phyloP scores from a whole-genome alignment of 2,888 invertebrate species.

The Drosophila neutralis region DNA sequence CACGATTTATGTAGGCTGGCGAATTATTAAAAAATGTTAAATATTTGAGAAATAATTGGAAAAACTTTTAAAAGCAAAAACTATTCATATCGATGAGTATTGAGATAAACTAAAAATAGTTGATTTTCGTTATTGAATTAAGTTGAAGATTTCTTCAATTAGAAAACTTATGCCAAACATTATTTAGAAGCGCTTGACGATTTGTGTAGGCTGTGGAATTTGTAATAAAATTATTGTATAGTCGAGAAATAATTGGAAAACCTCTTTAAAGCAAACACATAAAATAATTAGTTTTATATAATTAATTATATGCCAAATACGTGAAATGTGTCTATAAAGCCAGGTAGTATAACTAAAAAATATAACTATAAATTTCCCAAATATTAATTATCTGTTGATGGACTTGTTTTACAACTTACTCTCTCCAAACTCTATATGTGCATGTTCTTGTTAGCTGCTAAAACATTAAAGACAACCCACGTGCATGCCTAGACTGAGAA shows the following conservation, averaged over 20 bases:
- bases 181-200: neutral
- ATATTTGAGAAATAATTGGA: neutral
- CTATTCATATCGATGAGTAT: neutral
- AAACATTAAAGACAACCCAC: slow-evolving; percentile 45
- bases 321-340: neutral
- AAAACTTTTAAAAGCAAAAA: neutral
- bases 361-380: neutral
- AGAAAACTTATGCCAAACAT: neutral
- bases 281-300: neutral
- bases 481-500: slow-evolving; percentile 13
- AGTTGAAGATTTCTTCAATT: neutral
- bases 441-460: slow-evolving; percentile 22
- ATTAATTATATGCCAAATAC: no score
- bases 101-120: neutral
- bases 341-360: neutral
- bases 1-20: neutral
- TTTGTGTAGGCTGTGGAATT: neutral
- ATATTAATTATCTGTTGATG: slow-evolving; percentile 3
- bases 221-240: neutral
- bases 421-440: neutral
- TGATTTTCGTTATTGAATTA: neutral
- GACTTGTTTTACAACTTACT: neutral
- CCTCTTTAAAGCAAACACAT: no score
- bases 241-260: neutral
- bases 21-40: neutral